phyloP scores from a whole-genome alignment of 2,888 invertebrate species.

The Steromphala cineraria region DNA sequence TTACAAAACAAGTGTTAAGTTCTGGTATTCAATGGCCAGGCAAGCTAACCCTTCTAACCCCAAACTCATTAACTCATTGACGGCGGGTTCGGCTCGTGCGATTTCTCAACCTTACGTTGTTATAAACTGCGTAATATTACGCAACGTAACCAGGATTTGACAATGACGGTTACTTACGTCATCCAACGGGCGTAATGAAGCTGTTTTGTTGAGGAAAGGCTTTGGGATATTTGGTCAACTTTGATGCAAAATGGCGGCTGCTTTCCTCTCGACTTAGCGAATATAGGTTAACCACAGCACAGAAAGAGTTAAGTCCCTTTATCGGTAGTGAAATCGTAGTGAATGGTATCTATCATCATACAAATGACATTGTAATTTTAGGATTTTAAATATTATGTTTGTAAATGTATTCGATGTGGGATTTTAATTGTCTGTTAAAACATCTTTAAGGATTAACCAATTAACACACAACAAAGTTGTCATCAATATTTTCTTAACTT shows the following conservation, averaged over 20 bases:
- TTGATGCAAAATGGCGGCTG: slow-evolving; percentile 1
- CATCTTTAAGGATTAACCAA: no score
- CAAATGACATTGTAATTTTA: no score
- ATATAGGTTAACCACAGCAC: slow-evolving; percentile 1
- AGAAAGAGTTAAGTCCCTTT: slow-evolving; percentile 18
- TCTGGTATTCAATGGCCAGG: no score
- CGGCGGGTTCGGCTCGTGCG: not conserved
- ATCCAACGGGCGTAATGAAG: not conserved
- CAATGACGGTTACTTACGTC: not conserved
- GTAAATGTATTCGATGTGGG: no score
- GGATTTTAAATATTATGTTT: no score
- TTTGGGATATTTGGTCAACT: not conserved
- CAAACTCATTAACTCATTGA: not conserved
- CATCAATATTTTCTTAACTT: no score
- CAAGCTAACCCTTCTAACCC: not conserved
- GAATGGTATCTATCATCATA: no score
- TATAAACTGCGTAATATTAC: not conserved
- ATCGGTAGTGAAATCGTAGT: not conserved
- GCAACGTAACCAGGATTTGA: not conserved
- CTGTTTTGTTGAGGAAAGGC: not conserved
- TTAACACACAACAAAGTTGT: no score
- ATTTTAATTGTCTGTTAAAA: no score
- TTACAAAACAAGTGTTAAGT: no score
- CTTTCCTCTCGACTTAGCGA: not conserved
- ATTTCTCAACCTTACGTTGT: not conserved